phyloP scores from a whole-genome alignment of 2,888 invertebrate genomes.

The Campaea margaritaria region DNA sequence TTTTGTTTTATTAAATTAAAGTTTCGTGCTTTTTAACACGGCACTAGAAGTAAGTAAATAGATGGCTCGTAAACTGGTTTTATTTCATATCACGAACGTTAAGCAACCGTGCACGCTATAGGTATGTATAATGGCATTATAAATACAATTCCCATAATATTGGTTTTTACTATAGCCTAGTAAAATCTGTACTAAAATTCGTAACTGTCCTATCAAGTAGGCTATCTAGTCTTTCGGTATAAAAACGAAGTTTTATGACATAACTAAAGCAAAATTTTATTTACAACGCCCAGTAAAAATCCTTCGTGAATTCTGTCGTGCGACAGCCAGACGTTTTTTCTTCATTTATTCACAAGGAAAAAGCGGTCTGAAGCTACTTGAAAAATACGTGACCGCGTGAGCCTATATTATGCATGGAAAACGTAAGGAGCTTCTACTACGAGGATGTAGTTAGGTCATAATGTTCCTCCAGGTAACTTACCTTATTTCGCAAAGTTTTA shows the following conservation, averaged over 20 bases:
- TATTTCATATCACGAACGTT: constrained; percentile 29
- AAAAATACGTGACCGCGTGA: constrained; percentile 79
- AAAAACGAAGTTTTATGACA: constrained; percentile 26
- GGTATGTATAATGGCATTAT: constrained; percentile 13
- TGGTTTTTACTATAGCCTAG: constrained; percentile 26
- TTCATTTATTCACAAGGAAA: constrained; percentile 78
- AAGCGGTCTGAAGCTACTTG: constrained; percentile 74
- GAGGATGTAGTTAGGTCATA: constrained; percentile 43
- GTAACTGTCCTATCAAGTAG: constrained; percentile 25
- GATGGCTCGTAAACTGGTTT: constrained; percentile 26
- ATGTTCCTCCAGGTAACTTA: constrained; percentile 23
- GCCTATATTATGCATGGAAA: constrained; percentile 72
- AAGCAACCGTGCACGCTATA: constrained; percentile 25
- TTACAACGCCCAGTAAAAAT: constrained; percentile 40
- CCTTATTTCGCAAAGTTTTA: constrained; percentile 8
- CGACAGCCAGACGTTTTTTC: constrained; percentile 73
- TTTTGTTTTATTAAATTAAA: too few species aligned
- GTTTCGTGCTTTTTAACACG: constrained; percentile 13
- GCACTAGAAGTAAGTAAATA: constrained; percentile 22
- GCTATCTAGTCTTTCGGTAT: constrained; percentile 24
- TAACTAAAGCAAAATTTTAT: constrained; percentile 47
- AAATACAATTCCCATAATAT: constrained; percentile 30
- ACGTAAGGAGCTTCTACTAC: constrained; percentile 38
- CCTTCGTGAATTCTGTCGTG: constrained; percentile 54
- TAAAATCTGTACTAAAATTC: constrained; percentile 22